Evolutionary conservation across 2,113 vertebrate genomes (phyloP), one percentile per base, ranked within the genome.

Genomic region (Phoenicopterus ruber): DNA sequence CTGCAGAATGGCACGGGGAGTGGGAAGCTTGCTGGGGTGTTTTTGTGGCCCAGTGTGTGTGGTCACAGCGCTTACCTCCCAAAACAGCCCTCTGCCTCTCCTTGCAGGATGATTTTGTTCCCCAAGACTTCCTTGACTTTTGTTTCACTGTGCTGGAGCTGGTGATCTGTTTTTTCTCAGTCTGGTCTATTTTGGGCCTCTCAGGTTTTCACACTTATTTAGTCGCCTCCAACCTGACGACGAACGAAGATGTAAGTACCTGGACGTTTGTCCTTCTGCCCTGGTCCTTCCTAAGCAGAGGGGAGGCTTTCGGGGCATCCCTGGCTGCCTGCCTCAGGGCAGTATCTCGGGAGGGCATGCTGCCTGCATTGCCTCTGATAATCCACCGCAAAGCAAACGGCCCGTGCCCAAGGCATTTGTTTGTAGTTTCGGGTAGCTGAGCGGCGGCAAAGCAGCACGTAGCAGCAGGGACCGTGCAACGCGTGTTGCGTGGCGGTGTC

Each of bases 131-230:
- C 99, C 99, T 99, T 99, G 97, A 99, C 99, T 93, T 40, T 21
- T 29, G 4, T 50, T 49, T 50, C 97, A 99, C 99, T 73, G 98
- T 99, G 92, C 98, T 99, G 97, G 99, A 99, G 96, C 91, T 99
- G 98, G 99, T 99, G 88, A 98, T 99, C 92, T 99, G 99, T 97
- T 99, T 99, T 97, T 99, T 99, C 98, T 99, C 99, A 94, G 99
- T 99, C 96, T 99, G 99, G 99, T 99, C 99, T 90, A 99, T 99
- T 98, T 94, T 99, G 98, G 99, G 99, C 98, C 99, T 99, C 98
- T 99, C 99, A 98, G 99, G 99, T 97, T 99, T 99, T 98, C 99
- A 99, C 97, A 99, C 99, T 47, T 99, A 99, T 9, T 98, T 99
- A 78, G 98, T 99, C 25, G 99, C 99, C 97, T 99, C 99, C 94